phyloP scores from a whole-genome alignment of 2,888 invertebrate species.

The Strigamia crassipes region DNA sequence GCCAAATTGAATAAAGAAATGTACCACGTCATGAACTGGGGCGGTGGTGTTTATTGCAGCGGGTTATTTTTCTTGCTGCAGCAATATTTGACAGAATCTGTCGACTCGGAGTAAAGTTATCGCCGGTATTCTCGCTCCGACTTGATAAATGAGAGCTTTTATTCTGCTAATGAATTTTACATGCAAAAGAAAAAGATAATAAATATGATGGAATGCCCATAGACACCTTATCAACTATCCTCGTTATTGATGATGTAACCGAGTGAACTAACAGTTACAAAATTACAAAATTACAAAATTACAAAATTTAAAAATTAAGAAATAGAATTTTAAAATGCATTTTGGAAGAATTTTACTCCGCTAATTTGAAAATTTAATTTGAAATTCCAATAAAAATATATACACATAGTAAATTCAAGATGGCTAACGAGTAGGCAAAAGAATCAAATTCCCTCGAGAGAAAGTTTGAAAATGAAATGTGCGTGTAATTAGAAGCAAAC shows the following conservation, averaged over 20 bases:
- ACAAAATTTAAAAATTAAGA: background rate
- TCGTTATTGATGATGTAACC: background rate
- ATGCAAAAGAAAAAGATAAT: slow-evolving; percentile 25
- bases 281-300: background rate
- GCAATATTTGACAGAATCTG: slow-evolving; percentile 1
- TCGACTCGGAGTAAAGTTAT: background rate
- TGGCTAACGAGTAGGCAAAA: background rate
- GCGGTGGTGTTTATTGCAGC: background rate
- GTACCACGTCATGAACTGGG: background rate
- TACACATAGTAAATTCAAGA: background rate
- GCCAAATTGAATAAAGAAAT: background rate
- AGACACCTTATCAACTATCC: background rate
- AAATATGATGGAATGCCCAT: background rate
- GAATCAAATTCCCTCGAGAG: background rate
- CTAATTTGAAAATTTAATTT: background rate
- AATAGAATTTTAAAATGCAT: background rate
- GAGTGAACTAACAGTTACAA: background rate
- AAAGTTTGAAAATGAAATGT: background rate
- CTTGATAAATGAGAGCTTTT: slow-evolving; percentile 17
- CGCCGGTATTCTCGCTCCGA: background rate
- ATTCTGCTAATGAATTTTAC: slow-evolving; percentile 25
- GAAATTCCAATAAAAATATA: background rate
- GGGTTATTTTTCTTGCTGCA: background rate
- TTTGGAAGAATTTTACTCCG: background rate
- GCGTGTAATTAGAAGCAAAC: background rate